phyloP scores from a whole-genome alignment of 2,888 invertebrate genomes.

The Camponotus fellah region DNA sequence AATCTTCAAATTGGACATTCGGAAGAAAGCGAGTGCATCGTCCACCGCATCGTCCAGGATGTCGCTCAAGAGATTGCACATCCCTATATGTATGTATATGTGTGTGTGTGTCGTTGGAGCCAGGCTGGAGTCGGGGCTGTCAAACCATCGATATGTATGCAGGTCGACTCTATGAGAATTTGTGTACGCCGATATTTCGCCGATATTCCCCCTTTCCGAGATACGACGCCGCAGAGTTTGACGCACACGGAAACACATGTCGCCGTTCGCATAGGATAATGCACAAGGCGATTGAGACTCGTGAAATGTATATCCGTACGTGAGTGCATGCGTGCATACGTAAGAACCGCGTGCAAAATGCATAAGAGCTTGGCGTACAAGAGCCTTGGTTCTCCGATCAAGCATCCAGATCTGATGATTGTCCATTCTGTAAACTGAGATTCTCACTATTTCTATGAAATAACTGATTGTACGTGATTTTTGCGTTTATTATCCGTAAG shows the following conservation, averaged over 20 bases:
- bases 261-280: constrained; percentile 72
- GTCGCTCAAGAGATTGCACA: constrained; percentile 51
- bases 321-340: constrained; percentile 26
- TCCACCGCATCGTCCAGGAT: constrained; percentile 36
- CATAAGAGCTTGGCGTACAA: neutral
- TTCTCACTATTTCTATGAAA: neutral
- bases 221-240: constrained; percentile 67
- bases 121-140: constrained; percentile 76
- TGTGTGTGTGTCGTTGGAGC: constrained; percentile 56
- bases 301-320: constrained; percentile 14
- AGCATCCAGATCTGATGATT: neutral
- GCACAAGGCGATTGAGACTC: constrained; percentile 47
- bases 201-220: constrained; percentile 68
- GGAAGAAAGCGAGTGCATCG: constrained; percentile 30
- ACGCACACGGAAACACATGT: constrained; percentile 83
- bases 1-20: constrained; percentile 44
- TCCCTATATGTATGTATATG: constrained; percentile 35
- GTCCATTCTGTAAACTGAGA: neutral
- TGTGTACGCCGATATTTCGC: constrained; percentile 78
- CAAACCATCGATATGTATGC: constrained; percentile 83
- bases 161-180: constrained; percentile 78
- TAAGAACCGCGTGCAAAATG: constrained; percentile 19
- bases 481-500: neutral
- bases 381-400: neutral
- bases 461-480: neutral